Percentiles rank a stretch among this genome's conserved stretches.
These are phyloP conservation scores for Melanotaenia duboulayi DNA, from an alignment of 2,113 vertebrate species.

Conservation along the genomic window DNA sequence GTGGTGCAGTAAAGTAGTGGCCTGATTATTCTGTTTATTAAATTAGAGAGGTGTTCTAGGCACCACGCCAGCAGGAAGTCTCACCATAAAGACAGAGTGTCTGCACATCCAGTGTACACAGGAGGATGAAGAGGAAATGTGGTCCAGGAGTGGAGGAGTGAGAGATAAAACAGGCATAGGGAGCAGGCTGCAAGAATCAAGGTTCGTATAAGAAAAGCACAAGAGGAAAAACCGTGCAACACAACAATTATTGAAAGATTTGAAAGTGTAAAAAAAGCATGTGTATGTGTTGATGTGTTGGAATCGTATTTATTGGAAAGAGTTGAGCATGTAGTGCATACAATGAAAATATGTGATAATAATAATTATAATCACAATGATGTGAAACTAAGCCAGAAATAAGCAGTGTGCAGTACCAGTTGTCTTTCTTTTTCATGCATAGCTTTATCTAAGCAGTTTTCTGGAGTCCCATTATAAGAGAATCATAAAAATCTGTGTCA, in stretches of 20 bases:
- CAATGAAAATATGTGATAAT: neutral
- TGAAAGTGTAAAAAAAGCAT: slow-evolving; percentile 26
- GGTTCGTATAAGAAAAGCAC: slow-evolving; percentile 6
- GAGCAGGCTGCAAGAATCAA: neutral
- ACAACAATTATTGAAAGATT: slow-evolving; percentile 38
- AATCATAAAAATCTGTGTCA: slow-evolving; percentile 66
- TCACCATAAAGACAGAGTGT: slow-evolving; percentile 37
- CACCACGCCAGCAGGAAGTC: slow-evolving; percentile 48
- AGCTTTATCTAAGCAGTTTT: slow-evolving; percentile 43
- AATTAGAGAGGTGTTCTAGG: slow-evolving; percentile 59
- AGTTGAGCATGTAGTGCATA: neutral
- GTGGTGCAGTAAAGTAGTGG: slow-evolving; percentile 21
- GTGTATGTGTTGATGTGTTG: slow-evolving; percentile 27
- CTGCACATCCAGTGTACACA: slow-evolving; percentile 42
- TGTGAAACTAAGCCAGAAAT: slow-evolving; percentile 16
- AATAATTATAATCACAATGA: neutral
- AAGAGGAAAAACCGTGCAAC: slow-evolving; percentile 11
- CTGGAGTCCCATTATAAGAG: slow-evolving; percentile 53
- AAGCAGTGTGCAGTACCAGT: slow-evolving; percentile 6
- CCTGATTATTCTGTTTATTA: slow-evolving; percentile 62
- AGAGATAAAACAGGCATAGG: slow-evolving; percentile 30
- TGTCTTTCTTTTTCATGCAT: slow-evolving; percentile 47
- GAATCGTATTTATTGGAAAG: slow-evolving; percentile 7
- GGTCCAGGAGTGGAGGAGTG: slow-evolving; percentile 6
- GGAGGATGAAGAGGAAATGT: slow-evolving; percentile 12